Conservation (phyloP, 2,888 invertebrate species). For the Artemia sp. region DNA sequence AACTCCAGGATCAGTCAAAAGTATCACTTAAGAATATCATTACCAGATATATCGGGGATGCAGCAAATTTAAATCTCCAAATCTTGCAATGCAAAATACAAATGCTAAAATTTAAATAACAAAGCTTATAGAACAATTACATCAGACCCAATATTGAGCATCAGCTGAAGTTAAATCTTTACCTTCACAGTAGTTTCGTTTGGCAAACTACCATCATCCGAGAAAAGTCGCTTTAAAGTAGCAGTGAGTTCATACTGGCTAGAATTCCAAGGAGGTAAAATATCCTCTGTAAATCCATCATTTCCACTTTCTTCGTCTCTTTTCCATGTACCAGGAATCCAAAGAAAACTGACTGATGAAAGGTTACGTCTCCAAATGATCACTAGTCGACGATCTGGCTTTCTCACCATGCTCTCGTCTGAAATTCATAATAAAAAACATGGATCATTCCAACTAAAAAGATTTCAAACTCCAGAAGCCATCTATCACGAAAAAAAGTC, state of each 20-base stretch:
- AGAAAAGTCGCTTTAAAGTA: slow-evolving; percentile 50
- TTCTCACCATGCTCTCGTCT: slow-evolving; percentile 37
- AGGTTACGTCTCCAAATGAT: slow-evolving; percentile 77
- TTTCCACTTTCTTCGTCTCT: slow-evolving; percentile 36
- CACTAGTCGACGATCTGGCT: slow-evolving; percentile 57
- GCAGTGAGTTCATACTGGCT: slow-evolving; percentile 45
- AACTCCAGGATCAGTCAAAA: too few relatives aligned
- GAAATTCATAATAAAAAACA: too few relatives aligned
- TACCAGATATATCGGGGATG: too few relatives aligned
- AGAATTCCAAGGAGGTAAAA: slow-evolving; percentile 25
- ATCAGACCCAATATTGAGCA: slow-evolving; percentile 16
- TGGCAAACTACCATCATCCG: slow-evolving; percentile 52
- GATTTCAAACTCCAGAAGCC: too few relatives aligned
- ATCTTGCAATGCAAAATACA: too few relatives aligned
- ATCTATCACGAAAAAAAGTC: too few relatives aligned
- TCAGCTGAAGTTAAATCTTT: slow-evolving; percentile 20
- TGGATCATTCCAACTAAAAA: too few relatives aligned
- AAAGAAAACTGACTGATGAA: slow-evolving; percentile 73
- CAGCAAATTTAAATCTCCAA: too few relatives aligned
- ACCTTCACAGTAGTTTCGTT: slow-evolving; percentile 64
- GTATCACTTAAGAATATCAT: too few relatives aligned
- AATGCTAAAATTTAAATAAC: too few relatives aligned
- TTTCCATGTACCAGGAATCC: slow-evolving; percentile 50
- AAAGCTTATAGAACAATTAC: not conserved
- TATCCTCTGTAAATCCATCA: slow-evolving; percentile 16